Percentiles rank a stretch among this genome's conserved stretches.
Evolutionary conservation across 2,888 invertebrate species (phyloP).

Genomic region (Sericinus montela): DNA sequence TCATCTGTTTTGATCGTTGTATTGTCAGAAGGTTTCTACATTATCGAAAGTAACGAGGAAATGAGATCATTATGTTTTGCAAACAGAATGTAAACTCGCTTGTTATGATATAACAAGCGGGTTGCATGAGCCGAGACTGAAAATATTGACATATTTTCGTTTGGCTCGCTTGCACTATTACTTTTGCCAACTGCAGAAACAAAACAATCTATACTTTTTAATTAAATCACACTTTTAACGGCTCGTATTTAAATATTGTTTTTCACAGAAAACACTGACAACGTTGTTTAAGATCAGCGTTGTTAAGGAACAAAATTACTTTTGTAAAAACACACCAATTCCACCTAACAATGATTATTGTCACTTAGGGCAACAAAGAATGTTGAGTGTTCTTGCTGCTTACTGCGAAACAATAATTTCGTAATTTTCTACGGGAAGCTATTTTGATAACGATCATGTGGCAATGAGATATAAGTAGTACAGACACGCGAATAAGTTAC

Average conservation of each 20-base stretch:
- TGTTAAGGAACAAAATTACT: constrained; percentile 1
- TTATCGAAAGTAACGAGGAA: constrained; percentile 54
- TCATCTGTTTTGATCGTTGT: constrained; percentile 37
- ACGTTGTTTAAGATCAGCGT: too few species aligned
- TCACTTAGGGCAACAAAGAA: not conserved
- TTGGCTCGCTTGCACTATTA: constrained; percentile 6
- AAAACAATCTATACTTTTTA: not conserved
- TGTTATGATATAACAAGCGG: constrained; percentile 37
- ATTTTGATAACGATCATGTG: constrained; percentile 27
- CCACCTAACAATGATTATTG: not conserved
- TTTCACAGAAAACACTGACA: too few species aligned
- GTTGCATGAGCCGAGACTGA: constrained; percentile 30
- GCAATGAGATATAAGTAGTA: constrained; percentile 23
- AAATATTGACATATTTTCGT: constrained; percentile 21
- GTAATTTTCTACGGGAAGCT: constrained; percentile 24
- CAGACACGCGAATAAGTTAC: constrained; percentile 28
- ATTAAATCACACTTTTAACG: too few species aligned
- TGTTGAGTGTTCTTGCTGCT: not conserved
- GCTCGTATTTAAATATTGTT: too few species aligned
- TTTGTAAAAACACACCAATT: constrained; percentile 10
- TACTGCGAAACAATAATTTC: constrained; percentile 17
- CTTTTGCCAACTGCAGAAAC: not conserved
- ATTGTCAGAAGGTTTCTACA: constrained; percentile 39
- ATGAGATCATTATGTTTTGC: constrained; percentile 51
- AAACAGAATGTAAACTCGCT: constrained; percentile 44